Conservation (phyloP, 2,888 invertebrate genomes). For the Pachliopta kotzebuea region DNA sequence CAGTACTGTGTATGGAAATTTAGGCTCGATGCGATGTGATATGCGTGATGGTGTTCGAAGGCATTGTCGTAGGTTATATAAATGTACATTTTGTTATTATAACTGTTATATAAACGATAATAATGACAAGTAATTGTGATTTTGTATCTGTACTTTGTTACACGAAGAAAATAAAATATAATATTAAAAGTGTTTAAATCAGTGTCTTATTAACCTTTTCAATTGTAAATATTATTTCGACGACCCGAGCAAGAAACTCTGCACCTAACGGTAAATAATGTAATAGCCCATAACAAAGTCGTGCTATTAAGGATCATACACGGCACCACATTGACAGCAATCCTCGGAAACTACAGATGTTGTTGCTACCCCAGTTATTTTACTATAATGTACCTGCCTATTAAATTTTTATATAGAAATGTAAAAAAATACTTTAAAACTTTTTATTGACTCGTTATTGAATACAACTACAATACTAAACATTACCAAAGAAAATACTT, state of each 20-base stretch:
- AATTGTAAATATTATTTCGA: not conserved
- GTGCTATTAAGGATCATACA: no score
- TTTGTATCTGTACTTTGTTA: conserved; percentile 63
- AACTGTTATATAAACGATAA: conserved; percentile 46
- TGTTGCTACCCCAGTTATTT: no score
- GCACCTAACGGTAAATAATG: no score
- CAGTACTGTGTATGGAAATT: conserved; percentile 71
- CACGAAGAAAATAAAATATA: conserved; percentile 61
- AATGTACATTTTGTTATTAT: conserved; percentile 54
- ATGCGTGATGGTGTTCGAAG: conserved; percentile 52
- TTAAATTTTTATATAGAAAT: no score
- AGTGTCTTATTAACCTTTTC: conserved; percentile 32
- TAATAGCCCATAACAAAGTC: no score
- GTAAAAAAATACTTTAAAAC: not conserved
- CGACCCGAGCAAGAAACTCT: no score
- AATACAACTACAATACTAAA: not conserved
- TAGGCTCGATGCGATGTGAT: conserved; percentile 63
- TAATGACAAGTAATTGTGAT: conserved; percentile 60
- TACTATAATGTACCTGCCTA: no score
- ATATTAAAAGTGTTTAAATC: conserved; percentile 52
- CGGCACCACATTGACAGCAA: no score
- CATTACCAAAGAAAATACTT: not conserved
- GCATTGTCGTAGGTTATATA: conserved; percentile 48
- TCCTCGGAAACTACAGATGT: no score
- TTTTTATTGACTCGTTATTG: not conserved